Conservation (phyloP, 2,888 invertebrate species). For the Steinernema scapterisci region DNA sequence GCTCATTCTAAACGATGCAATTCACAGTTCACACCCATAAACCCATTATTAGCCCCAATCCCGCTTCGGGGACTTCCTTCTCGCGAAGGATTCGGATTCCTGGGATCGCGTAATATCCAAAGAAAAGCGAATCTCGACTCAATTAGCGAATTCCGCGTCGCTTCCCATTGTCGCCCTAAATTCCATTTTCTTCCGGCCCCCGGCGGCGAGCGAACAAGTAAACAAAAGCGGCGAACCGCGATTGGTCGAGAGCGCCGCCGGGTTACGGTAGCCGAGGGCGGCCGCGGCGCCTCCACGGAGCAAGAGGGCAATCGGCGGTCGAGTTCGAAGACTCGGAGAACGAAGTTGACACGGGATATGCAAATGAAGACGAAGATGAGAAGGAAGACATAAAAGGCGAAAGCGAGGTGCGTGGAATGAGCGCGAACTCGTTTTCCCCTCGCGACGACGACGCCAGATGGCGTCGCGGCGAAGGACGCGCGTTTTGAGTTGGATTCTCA, state of each 20-base stretch:
- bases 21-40: too few species aligned
- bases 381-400: slow-evolving; percentile 24
- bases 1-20: too few species aligned
- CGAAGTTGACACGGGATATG: slow-evolving; percentile 22
- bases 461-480: not conserved
- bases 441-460: slow-evolving; percentile 12
- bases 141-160: slow-evolving; percentile 13
- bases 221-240: slow-evolving; percentile 27
- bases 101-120: not conserved
- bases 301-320: slow-evolving; percentile 11
- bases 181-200: slow-evolving; percentile 21
- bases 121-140: not conserved
- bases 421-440: slow-evolving; percentile 26
- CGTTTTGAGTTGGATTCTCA: slow-evolving; percentile 12
- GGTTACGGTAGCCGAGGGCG: slow-evolving; percentile 20
- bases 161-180: not conserved
- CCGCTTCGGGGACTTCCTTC: too few species aligned
- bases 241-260: slow-evolving; percentile 22
- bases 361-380: slow-evolving; percentile 7
- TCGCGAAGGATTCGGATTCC: too few species aligned
- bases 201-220: not conserved
- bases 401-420: slow-evolving; percentile 20
- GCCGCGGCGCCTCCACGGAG: not conserved
- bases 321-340: not conserved
- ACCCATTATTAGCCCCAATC: too few species aligned